phyloP scores from a whole-genome alignment of 1,140 invertebrate genomes.

The Caenorhabditis elegans region DNA sequence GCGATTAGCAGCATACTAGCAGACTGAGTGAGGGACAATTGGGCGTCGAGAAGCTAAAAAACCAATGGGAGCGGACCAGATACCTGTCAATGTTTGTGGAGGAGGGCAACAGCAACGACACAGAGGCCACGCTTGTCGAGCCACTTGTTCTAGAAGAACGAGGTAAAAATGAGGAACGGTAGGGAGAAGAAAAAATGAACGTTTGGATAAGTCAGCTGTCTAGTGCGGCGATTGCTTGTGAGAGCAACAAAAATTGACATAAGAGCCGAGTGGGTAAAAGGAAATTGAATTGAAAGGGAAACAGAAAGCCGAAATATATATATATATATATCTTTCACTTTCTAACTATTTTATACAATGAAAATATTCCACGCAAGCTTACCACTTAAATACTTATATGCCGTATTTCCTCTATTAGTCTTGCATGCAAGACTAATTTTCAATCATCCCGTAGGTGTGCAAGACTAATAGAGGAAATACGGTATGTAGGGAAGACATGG shows the following conservation, averaged over 20 bases:
- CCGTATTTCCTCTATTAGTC: no score
- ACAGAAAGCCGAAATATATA: not conserved
- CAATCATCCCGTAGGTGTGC: no score
- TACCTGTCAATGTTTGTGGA: constrained; percentile 23
- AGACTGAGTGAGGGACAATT: not conserved
- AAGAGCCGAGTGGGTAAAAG: not conserved
- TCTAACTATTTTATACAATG: no score
- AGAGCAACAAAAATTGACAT: constrained; percentile 1
- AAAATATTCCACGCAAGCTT: not conserved
- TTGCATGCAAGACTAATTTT: no score
- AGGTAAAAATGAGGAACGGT: constrained; percentile 15
- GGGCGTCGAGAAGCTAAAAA: not conserved
- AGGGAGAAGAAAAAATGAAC: constrained; percentile 19
- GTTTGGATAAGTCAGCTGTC: constrained; percentile 21
- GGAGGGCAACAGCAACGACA: not conserved
- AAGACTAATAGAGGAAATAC: no score
- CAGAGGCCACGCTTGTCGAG: constrained; percentile 29
- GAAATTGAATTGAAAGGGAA: not conserved
- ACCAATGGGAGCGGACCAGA: not conserved
- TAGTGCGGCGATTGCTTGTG: not conserved
- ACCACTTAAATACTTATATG: no score
- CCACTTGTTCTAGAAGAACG: constrained; percentile 29
- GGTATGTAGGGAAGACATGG: no score
- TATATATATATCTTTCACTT: not conserved
- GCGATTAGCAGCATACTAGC: constrained; percentile 21